Percentiles rank a stretch among this genome's conserved stretches.
Conservation (phyloP, 1,140 invertebrate genomes). For the Zelostemma sp. region DNA sequence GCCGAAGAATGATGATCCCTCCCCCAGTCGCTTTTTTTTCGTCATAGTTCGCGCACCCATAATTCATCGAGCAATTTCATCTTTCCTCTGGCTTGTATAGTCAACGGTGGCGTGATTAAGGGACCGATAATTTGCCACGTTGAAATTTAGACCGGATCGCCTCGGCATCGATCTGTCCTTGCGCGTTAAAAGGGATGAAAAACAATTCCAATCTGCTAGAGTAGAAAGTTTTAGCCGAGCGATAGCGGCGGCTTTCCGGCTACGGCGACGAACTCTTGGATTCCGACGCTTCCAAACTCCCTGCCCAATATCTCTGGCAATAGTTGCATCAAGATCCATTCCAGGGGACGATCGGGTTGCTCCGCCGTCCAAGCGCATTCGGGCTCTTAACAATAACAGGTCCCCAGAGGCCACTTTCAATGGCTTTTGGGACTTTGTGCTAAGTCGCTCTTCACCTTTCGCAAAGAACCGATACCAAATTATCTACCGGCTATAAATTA, state of each 20-base stretch:
- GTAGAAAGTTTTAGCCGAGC: no score
- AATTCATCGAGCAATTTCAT: background rate
- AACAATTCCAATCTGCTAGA: conserved; percentile 52
- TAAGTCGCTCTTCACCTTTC: no score
- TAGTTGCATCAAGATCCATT: no score
- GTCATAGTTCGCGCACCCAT: background rate
- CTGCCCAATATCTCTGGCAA: conserved; percentile 1
- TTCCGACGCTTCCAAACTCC: conserved; percentile 24
- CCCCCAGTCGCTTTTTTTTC: background rate
- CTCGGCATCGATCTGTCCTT: conserved; percentile 26
- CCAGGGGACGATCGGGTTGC: background rate
- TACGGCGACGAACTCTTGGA: no score
- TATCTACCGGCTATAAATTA: no score
- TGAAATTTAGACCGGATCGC: background rate
- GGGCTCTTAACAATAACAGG: background rate
- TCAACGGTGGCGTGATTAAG: background rate
- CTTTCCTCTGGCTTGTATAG: background rate
- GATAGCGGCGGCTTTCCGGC: no score
- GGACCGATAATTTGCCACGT: background rate
- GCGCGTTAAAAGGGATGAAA: conserved; percentile 26
- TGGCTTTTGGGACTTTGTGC: no score
- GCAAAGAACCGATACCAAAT: no score
- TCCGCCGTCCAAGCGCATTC: conserved; percentile 9
- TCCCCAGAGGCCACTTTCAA: no score
- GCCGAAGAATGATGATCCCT: conserved; percentile 15